phyloP scores from a whole-genome alignment of 2,797 vertebrate genomes.

The Molossus molossus region DNA sequence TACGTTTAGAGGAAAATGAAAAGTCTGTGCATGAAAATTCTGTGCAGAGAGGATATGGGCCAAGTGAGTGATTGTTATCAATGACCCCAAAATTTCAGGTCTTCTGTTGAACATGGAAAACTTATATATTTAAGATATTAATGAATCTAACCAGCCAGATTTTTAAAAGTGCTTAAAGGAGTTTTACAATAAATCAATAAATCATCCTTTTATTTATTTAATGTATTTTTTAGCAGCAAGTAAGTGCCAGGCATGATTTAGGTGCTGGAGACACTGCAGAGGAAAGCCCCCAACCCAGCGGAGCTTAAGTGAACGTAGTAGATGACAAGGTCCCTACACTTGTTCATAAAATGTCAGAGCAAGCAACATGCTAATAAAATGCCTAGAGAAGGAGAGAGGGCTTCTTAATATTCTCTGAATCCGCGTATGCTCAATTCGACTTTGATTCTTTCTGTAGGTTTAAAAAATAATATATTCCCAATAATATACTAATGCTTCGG shows the following conservation, averaged over 20 bases:
- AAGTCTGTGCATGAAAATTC: neutral
- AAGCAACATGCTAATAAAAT: neutral
- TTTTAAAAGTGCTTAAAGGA: neutral
- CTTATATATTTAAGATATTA: neutral
- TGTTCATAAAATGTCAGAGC: neutral
- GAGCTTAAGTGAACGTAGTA: neutral
- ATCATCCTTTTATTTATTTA: neutral
- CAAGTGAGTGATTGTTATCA: neutral
- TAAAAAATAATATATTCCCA: slow-evolving; percentile 7
- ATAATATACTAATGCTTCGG: neutral
- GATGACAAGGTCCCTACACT: neutral
- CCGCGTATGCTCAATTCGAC: neutral
- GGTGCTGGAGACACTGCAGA: neutral
- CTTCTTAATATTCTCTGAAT: neutral
- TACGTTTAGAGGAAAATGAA: neutral
- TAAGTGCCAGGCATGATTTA: neutral
- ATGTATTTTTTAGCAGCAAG: neutral
- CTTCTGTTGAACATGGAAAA: neutral
- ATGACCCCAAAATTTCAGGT: neutral
- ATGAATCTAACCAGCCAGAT: neutral
- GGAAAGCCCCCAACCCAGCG: neutral
- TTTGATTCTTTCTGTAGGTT: neutral
- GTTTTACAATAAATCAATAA: neutral
- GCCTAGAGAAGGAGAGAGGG: neutral
- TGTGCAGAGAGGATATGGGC: neutral